These are phyloP conservation scores for Lithobius niger DNA, from an alignment of 1,140 invertebrate genomes.

Conservation along the genomic window DNA sequence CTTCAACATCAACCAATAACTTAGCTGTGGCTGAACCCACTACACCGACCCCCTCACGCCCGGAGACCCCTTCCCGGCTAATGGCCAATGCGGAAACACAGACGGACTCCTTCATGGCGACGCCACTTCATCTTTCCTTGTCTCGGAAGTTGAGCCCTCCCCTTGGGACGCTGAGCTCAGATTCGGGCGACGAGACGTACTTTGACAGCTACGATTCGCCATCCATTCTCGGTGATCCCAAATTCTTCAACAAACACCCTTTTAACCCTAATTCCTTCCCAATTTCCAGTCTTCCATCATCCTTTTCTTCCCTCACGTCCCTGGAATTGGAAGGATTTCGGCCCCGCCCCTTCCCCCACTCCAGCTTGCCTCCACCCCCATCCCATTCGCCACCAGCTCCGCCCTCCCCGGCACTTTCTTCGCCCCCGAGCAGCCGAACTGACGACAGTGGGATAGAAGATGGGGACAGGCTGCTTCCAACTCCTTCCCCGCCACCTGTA, in stretches of 20 bases:
- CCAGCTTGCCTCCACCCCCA: not conserved
- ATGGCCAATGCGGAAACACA: not conserved
- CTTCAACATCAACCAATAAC: too few relatives aligned
- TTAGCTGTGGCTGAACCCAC: too few relatives aligned
- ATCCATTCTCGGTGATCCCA: not conserved
- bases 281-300: too few relatives aligned
- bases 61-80: not conserved
- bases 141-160: not conserved
- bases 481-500: conserved; percentile 11
- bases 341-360: conserved; percentile 1
- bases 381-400: not conserved
- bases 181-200: conserved; percentile 16
- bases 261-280: too few relatives aligned
- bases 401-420: not conserved
- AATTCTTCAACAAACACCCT: not conserved
- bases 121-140: not conserved
- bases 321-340: not conserved
- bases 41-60: not conserved
- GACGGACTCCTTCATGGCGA: too few relatives aligned
- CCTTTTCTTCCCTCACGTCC: not conserved
- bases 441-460: not conserved
- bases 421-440: not conserved
- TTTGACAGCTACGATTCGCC: conserved; percentile 17
- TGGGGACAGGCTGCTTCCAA: not conserved
- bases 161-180: conserved; percentile 1